Evolutionary conservation across 1,140 invertebrate species (phyloP).

Genomic region (Orius insidiosus): DNA sequence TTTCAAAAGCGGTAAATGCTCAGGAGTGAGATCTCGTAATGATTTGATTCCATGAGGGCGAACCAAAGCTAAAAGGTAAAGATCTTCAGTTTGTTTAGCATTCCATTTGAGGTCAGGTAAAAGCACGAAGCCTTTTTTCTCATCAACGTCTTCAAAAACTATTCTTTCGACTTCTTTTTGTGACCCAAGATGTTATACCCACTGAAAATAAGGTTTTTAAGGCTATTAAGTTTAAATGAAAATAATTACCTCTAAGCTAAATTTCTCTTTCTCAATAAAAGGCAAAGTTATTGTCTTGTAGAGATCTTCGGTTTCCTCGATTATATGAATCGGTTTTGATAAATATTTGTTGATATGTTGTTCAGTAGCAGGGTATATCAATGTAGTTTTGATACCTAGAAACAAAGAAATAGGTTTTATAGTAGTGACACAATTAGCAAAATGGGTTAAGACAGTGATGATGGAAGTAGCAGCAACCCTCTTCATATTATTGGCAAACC

Average conservation of each 20-base stretch:
- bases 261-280: slow-evolving; percentile 46
- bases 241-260: slow-evolving; percentile 62
- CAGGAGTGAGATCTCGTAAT: slow-evolving; percentile 56
- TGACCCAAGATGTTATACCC: slow-evolving; percentile 94
- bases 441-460: too few relatives aligned
- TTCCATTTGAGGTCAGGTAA: slow-evolving; percentile 92
- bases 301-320: slow-evolving; percentile 69
- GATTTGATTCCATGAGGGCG: slow-evolving; percentile 57
- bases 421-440: too few relatives aligned
- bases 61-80: slow-evolving; percentile 72
- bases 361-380: slow-evolving; percentile 82
- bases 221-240: too few relatives aligned
- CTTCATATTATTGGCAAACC: too few relatives aligned
- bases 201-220: too few relatives aligned
- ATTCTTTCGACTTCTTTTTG: slow-evolving; percentile 76
- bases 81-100: slow-evolving; percentile 47
- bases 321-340: slow-evolving; percentile 31
- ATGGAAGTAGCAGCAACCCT: too few relatives aligned
- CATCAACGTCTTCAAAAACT: slow-evolving; percentile 64
- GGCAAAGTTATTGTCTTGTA: slow-evolving; percentile 67
- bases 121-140: slow-evolving; percentile 68
- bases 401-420: slow-evolving; percentile 19
- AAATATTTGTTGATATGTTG: slow-evolving; percentile 34
- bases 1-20: slow-evolving; percentile 64
- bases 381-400: slow-evolving; percentile 60